Conservation (phyloP, 1,140 invertebrate genomes). For the Nylanderia fulva region DNA sequence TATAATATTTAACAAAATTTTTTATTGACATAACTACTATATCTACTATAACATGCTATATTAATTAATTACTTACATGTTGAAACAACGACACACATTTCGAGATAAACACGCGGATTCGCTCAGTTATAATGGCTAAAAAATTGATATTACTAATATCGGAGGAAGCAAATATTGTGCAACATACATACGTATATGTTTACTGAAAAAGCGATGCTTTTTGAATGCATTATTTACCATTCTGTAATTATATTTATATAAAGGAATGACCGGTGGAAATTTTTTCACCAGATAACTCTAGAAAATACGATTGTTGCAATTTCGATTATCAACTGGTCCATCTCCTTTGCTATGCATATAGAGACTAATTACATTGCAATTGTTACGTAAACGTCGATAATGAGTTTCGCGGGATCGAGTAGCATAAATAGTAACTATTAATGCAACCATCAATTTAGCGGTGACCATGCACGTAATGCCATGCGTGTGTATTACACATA, state of each 20-base stretch:
- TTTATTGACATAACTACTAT: not conserved
- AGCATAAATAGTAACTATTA: slow-evolving; percentile 40
- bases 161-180: not conserved
- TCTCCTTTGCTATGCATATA: not conserved
- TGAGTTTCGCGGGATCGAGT: slow-evolving; percentile 23
- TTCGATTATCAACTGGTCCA: not conserved
- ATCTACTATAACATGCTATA: not conserved
- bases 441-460: slow-evolving; percentile 24
- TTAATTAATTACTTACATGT: not conserved
- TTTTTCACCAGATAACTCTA: not conserved
- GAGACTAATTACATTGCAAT: slow-evolving; percentile 40
- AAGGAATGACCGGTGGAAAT: not conserved
- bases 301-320: slow-evolving; percentile 2
- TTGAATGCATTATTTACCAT: not conserved
- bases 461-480: not conserved
- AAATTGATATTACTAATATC: slow-evolving; percentile 17
- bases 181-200: not conserved
- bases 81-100: not conserved
- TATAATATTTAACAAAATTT: not conserved
- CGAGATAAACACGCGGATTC: not conserved
- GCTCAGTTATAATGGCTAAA: not conserved
- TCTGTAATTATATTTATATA: not conserved
- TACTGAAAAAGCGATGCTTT: not conserved
- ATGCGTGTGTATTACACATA: too few species aligned
- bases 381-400: slow-evolving; percentile 34